Percentiles rank a stretch among this genome's conserved stretches.
Conservation (phyloP, 1,140 invertebrate species). For the Nasonia longicornis region DNA sequence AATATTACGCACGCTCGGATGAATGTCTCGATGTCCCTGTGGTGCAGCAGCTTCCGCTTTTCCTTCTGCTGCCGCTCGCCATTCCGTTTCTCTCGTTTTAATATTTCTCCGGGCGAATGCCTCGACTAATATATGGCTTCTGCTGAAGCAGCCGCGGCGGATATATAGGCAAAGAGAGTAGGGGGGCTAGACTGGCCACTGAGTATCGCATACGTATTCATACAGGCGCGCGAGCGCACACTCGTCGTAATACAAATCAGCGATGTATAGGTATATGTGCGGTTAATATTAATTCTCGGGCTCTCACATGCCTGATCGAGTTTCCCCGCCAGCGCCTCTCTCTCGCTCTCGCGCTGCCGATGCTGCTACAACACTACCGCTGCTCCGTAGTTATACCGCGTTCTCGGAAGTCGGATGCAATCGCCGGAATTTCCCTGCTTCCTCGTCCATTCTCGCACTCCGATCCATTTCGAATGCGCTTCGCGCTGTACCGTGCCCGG, state of each 20-base stretch:
- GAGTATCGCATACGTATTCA: slow-evolving; percentile 50
- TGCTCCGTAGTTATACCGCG: background rate
- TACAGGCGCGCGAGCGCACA: slow-evolving; percentile 49
- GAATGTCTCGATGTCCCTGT: slow-evolving; percentile 55
- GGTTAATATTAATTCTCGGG: slow-evolving; percentile 62
- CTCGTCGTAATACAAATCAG: slow-evolving; percentile 62
- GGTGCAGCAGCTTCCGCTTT: slow-evolving; percentile 42
- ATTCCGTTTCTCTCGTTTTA: slow-evolving; percentile 62
- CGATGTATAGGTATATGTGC: slow-evolving; percentile 46
- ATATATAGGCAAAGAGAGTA: background rate
- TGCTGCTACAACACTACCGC: too few relatives aligned
- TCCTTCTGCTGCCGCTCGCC: slow-evolving; percentile 47
- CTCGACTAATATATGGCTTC: slow-evolving; percentile 67
- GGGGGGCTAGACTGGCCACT: background rate
- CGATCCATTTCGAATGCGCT: slow-evolving; percentile 23
- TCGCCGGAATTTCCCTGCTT: slow-evolving; percentile 28
- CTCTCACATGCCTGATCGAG: slow-evolving; percentile 50
- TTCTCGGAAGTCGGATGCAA: slow-evolving; percentile 40
- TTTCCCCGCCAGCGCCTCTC: slow-evolving; percentile 32
- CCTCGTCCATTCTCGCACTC: background rate
- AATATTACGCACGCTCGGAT: slow-evolving; percentile 59
- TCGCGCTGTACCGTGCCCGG: too few relatives aligned
- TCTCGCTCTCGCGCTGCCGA: too few relatives aligned
- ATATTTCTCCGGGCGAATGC: slow-evolving; percentile 66
- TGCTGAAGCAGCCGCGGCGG: slow-evolving; percentile 47